Conservation (phyloP, 2,113 vertebrate species). For the Engystomops pustulosus region DNA sequence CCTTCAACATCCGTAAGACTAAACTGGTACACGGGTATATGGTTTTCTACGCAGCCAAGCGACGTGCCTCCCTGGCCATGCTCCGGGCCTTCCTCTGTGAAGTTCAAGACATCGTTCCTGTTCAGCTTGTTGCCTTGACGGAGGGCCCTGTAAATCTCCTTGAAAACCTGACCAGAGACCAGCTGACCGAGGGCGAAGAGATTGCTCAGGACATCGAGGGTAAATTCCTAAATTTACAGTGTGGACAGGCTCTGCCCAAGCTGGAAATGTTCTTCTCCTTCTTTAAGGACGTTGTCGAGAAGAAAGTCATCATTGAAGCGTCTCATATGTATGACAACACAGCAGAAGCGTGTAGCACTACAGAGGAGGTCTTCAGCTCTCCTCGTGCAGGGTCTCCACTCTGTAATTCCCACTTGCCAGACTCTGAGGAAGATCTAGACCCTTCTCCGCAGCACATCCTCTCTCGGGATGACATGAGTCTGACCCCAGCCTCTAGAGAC, state of each 20-base stretch:
- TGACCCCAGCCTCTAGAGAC: slow-evolving; percentile 75
- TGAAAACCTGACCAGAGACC: slow-evolving; percentile 86
- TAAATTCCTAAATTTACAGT: slow-evolving; percentile 80
- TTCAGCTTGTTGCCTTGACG: slow-evolving; percentile 88
- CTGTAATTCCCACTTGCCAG: slow-evolving; percentile 83
- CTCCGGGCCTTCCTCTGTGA: slow-evolving; percentile 93
- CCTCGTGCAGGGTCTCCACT: slow-evolving; percentile 89
- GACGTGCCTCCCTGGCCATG: slow-evolving; percentile 90
- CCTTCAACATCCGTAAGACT: slow-evolving; percentile 88
- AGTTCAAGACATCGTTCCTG: slow-evolving; percentile 92
- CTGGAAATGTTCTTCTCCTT: slow-evolving; percentile 90
- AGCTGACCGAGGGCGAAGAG: slow-evolving; percentile 89
- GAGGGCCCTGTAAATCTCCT: slow-evolving; percentile 79
- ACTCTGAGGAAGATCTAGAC: slow-evolving; percentile 91
- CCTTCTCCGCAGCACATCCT: slow-evolving; percentile 75
- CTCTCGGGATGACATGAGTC: slow-evolving; percentile 78
- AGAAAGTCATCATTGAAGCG: slow-evolving; percentile 89
- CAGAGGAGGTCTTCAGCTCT: slow-evolving; percentile 85
- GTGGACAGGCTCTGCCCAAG: slow-evolving; percentile 82
- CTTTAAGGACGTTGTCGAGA: slow-evolving; percentile 90
- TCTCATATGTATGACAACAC: slow-evolving; percentile 93
- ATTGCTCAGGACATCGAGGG: slow-evolving; percentile 92
- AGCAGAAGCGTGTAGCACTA: slow-evolving; percentile 86
- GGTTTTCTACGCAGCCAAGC: slow-evolving; percentile 88
- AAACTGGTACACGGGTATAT: slow-evolving; percentile 92